Evolutionary conservation across 2,888 invertebrate genomes (phyloP), one percentile per base, ranked within the genome.

Genomic region (Oasisia sp.): DNA sequence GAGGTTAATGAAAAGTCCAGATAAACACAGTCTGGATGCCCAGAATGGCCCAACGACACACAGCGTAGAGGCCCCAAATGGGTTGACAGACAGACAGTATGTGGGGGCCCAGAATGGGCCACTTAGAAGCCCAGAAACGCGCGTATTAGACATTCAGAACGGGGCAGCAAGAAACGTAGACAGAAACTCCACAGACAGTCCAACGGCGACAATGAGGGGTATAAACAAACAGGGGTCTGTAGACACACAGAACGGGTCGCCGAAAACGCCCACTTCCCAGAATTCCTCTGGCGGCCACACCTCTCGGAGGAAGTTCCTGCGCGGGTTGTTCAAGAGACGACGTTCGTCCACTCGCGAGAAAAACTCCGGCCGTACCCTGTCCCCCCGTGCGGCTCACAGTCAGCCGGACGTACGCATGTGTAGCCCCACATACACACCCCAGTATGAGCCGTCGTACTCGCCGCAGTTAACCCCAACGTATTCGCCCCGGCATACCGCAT

Each of bases 331-430:
- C 27, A 74, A 74, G 74, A 14, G 74, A 7, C 19, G 74, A 74
- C 19, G 74, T 7, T 74, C 74, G 27, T 74, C 74, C 74, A 74
- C 27, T 74, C 74, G 74, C 19, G 74, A 74, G 74, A 74, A 74
- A 19, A 27, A 74, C 74, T 19, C 27, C 2, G 74, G 74, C 27
- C 14, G 74, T 7, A 19, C 74, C 7, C 27, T 19, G 19, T 74
- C 74, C n/a, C 74, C 74, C 74, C 74, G 74, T 74, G 74, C 74
- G 27, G 74, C 74, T 19, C 74, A 74, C 74, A 74, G 74, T 74
- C 74, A 74, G 74, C 74, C 74, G 5, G 74, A 74, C 74, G 27
- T 74, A n/a, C 74, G 74, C 0, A 74, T 74, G 74, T 74, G 74
- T 74, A 74, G 74, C 74, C 74, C 74, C n/a, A 19, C 74, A 27